Evolutionary conservation across 2,113 vertebrate genomes (phyloP).

Genomic region (Limanda limanda): DNA sequence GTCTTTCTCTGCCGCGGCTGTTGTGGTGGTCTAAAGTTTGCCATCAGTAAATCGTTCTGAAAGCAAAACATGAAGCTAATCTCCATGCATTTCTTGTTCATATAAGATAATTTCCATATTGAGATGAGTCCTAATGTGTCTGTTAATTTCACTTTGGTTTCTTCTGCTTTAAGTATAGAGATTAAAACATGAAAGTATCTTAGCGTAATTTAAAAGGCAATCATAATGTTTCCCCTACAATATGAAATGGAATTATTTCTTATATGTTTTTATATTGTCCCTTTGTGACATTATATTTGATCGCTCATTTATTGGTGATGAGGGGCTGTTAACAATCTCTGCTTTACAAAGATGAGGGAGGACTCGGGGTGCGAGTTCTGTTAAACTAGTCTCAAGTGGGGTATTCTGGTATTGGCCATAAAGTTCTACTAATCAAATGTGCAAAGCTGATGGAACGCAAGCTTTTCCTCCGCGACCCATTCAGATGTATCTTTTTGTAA

Average conservation of each 20-base stretch:
- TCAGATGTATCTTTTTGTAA: slow-evolving; percentile 4
- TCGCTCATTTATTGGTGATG: slow-evolving; percentile 48
- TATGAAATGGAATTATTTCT: slow-evolving; percentile 43
- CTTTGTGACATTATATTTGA: slow-evolving; percentile 55
- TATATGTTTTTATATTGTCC: slow-evolving; percentile 40
- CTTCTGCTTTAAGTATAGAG: neutral
- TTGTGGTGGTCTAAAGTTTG: neutral
- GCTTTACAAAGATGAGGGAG: slow-evolving; percentile 37
- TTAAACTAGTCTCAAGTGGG: slow-evolving; percentile 56
- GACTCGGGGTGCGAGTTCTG: slow-evolving; percentile 32
- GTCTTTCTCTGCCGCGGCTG: too few relatives aligned
- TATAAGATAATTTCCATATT: slow-evolving; percentile 1
- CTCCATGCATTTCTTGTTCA: too few relatives aligned
- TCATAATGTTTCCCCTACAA: slow-evolving; percentile 33
- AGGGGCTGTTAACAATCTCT: slow-evolving; percentile 53
- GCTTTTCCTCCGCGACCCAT: slow-evolving; percentile 38
- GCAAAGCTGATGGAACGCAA: slow-evolving; percentile 21
- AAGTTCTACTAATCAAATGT: slow-evolving; percentile 49
- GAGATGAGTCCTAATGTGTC: neutral
- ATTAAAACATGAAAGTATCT: slow-evolving; percentile 35
- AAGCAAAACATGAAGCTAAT: too few relatives aligned
- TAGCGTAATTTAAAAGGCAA: slow-evolving; percentile 37
- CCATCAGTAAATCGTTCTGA: too few relatives aligned
- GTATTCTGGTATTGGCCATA: slow-evolving; percentile 36
- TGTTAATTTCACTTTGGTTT: neutral